These are phyloP conservation scores for Eupithecia tripunctaria DNA, from an alignment of 2,888 invertebrate species.

Conservation along the genomic window DNA sequence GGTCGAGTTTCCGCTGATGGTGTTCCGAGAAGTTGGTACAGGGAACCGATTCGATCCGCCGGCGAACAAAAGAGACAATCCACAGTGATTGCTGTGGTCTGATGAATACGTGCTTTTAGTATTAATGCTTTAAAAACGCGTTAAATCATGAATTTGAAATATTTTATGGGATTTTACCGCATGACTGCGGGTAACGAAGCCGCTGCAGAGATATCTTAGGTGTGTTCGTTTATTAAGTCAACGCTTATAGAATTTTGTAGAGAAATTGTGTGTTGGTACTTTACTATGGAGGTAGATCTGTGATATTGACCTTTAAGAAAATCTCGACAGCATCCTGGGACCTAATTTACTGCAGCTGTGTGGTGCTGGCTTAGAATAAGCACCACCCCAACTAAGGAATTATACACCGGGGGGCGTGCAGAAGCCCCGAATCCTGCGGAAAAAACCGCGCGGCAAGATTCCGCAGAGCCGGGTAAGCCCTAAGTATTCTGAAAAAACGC, in stretches of 20 bases:
- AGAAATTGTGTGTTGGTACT: background rate
- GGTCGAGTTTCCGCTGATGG: constrained; percentile 16
- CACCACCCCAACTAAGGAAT: too few species aligned
- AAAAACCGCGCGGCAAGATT: too few species aligned
- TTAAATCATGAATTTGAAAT: constrained; percentile 41
- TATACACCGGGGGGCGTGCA: too few species aligned
- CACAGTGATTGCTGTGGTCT: constrained; percentile 60
- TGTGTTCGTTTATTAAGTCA: background rate
- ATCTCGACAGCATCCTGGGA: background rate
- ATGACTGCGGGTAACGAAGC: constrained; percentile 17
- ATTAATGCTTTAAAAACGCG: constrained; percentile 48
- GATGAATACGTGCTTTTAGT: constrained; percentile 54
- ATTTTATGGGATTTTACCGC: constrained; percentile 40
- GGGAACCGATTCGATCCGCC: constrained; percentile 54
- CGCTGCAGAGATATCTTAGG: background rate
- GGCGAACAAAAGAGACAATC: constrained; percentile 59
- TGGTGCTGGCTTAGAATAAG: too few species aligned
- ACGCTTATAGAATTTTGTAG: background rate
- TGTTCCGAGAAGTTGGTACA: constrained; percentile 13
- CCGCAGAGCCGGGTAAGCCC: too few species aligned
- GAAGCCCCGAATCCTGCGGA: too few species aligned
- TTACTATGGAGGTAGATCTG: too few species aligned
- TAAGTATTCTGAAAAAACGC: background rate
- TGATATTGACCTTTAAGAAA: background rate
- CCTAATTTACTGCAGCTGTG: background rate